Evolutionary conservation across 1,140 invertebrate genomes (phyloP), one percentile per base, ranked within the genome.

Genomic region (Trichoplusia ni): DNA sequence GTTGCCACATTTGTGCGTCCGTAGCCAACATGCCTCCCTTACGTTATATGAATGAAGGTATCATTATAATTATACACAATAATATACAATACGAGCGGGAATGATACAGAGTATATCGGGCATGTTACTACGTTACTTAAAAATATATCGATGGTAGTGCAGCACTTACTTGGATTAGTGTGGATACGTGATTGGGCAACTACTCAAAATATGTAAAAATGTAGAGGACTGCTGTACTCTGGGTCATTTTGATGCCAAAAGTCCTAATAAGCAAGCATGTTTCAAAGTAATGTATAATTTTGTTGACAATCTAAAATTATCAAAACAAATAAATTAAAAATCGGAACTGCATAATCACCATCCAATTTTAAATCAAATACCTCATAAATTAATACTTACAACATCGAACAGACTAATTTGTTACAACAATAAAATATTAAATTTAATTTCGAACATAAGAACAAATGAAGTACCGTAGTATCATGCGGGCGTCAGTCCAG

Each of bases 31-130:
- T 63, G 40, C 62, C 46, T 73, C 33, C 70, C 71, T 73, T 73
- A 75, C 56, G 59, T 71, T 76, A 69, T 54, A 56, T 67, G 38
- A 58, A 67, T 66, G 75, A 73, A 69, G 75, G 77, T 81, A 77
- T 77, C 70, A 79, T 79, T 77, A 79, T 77, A 79, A 74, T 77
- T 73, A 77, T 70, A 73, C 63, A 77, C 44, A 74, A 59, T 69
- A 73, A 49, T 76, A 70, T 74, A 72, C 65, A 71, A 63, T 67
- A 71, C 69, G 73, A 84, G 81, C 79, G 81, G 79, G 79, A 84
- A 80, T 84, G 77, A 84, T 82, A 76, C 63, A 79, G 68, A 77
- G 51, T 74, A 67, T 73, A 71, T 63, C 59, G 66, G 71, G 77
- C 77, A 75, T 68, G 71, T 51, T 70, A 72, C 71, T 76, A 72